Conservation (phyloP, 2,113 vertebrate genomes). For the Charadrius vociferus region DNA sequence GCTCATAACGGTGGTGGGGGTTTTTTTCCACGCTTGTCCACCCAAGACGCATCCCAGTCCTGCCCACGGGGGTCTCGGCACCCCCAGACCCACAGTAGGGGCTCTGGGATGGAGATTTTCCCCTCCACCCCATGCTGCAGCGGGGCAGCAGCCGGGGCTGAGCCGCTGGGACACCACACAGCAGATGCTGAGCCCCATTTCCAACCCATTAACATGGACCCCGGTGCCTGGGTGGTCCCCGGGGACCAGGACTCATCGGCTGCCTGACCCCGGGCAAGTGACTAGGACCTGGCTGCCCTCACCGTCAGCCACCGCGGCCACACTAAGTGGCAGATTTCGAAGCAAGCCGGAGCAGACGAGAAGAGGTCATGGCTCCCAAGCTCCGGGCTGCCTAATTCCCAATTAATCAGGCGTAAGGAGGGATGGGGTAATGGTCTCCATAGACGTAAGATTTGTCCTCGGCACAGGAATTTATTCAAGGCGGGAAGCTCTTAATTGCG, state of each 20-base stretch:
- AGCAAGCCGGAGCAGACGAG: background rate
- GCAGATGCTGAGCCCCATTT: background rate
- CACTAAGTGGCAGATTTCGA: background rate
- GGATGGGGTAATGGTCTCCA: background rate
- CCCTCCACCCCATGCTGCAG: fast-evolving
- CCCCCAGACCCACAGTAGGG: fast-evolving
- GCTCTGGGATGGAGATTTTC: fast-evolving
- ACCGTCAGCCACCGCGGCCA: fast-evolving
- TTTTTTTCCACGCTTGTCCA: background rate
- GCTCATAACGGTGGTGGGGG: fast-evolving
- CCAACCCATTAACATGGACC: background rate
- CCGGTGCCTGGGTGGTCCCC: background rate
- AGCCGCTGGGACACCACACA: background rate
- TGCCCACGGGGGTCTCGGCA: background rate
- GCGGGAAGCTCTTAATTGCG: background rate
- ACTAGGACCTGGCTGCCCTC: background rate
- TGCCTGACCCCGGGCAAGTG: fast-evolving
- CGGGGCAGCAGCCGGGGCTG: fast-evolving
- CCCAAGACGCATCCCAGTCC: background rate
- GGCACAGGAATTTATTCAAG: background rate
- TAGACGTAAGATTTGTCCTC: background rate
- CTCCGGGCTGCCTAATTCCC: background rate
- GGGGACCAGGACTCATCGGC: background rate
- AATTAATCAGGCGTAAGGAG: background rate
- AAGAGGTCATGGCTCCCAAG: background rate